Evolutionary conservation across 1,140 invertebrate genomes (phyloP).

Genomic region (Temnothorax nylanderi): DNA sequence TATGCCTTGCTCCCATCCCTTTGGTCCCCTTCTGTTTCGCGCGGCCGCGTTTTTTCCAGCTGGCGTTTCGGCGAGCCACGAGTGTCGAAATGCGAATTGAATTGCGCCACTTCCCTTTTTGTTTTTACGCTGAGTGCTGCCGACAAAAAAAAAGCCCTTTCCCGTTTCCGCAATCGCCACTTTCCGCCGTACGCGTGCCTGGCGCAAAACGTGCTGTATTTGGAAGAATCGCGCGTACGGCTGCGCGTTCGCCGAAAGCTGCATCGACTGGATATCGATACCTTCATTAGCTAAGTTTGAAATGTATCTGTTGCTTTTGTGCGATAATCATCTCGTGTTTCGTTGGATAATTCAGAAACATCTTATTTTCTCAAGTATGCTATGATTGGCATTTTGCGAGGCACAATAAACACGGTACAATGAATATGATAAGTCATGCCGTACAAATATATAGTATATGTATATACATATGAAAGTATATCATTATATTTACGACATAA

Average conservation of each 20-base stretch:
- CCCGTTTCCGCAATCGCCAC: background rate
- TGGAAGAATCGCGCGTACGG: background rate
- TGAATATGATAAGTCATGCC: too few species aligned
- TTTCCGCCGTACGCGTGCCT: constrained; percentile 1
- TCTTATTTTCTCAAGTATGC: background rate
- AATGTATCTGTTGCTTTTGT: background rate
- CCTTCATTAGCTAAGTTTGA: background rate
- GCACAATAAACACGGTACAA: background rate
- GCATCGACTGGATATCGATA: background rate
- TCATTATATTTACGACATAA: background rate
- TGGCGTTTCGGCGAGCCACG: constrained; percentile 32
- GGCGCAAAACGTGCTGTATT: background rate
- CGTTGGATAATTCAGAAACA: background rate
- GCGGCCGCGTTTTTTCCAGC: constrained; percentile 43
- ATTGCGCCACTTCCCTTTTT: constrained; percentile 60
- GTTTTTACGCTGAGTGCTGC: constrained; percentile 6
- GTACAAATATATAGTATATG: too few species aligned
- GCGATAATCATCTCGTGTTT: background rate
- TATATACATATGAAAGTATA: too few species aligned
- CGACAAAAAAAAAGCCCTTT: constrained; percentile 1
- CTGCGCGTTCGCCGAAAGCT: background rate
- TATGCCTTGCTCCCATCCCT: background rate
- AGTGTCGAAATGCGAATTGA: constrained; percentile 64
- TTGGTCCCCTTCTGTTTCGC: background rate
- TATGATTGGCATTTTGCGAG: background rate